These are phyloP conservation scores for Hemibagrus guttatus DNA, from an alignment of 2,797 vertebrate species.

Conservation along the genomic window DNA sequence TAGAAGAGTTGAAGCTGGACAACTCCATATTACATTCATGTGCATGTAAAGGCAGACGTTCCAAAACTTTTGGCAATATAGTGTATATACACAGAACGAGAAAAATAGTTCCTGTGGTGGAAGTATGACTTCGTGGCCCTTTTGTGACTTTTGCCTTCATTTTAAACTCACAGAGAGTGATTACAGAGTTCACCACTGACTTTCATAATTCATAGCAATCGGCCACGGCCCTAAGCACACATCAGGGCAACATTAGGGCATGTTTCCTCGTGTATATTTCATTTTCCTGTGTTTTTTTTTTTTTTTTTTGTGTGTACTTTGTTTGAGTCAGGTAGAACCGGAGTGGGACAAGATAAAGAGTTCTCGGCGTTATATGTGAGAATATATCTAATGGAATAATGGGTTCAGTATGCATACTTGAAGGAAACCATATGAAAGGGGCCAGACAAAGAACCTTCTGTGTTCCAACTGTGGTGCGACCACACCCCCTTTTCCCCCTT, in stretches of 20 bases:
- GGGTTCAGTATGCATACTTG: constrained; percentile 83
- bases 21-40: too few species aligned
- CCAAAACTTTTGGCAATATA: too few species aligned
- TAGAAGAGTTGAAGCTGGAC: too few species aligned
- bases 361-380: constrained; percentile 78
- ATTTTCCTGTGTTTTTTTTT: constrained; percentile 52
- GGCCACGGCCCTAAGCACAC: constrained; percentile 46
- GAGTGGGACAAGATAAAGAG: constrained; percentile 49
- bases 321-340: constrained; percentile 58
- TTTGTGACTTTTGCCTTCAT: constrained; percentile 29
- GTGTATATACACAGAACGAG: too few species aligned
- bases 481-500: constrained; percentile 70
- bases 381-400: constrained; percentile 82
- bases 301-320: constrained; percentile 37
- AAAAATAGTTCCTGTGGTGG: too few species aligned
- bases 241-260: constrained; percentile 45
- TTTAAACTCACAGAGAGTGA: constrained; percentile 37
- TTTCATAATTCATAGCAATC: constrained; percentile 56
- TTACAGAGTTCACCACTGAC: constrained; percentile 23
- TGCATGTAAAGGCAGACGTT: too few species aligned
- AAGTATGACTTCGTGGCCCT: background rate
- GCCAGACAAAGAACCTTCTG: constrained; percentile 82
- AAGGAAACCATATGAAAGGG: constrained; percentile 84
- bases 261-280: constrained; percentile 56
- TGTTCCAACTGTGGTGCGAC: constrained; percentile 72